A percentile compares a stretch with the other conserved stretches of the same genome.
These are phyloP conservation scores for Drepana arcuata DNA, from an alignment of 1,140 invertebrate genomes.

Conservation along the genomic window DNA sequence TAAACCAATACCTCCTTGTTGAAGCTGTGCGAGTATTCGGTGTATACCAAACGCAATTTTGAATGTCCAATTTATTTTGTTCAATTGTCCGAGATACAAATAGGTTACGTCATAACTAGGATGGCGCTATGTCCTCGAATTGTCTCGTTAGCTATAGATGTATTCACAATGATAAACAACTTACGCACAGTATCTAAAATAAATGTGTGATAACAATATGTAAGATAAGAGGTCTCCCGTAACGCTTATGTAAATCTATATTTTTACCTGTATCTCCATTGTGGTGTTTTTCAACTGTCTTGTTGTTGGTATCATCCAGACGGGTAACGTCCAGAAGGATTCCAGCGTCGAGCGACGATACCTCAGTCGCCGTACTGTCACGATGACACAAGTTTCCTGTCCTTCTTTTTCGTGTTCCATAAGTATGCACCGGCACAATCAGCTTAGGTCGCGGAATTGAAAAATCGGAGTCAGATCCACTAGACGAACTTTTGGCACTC, in stretches of 20 bases:
- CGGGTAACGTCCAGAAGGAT: conserved; percentile 52
- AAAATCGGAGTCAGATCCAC: conserved; percentile 77
- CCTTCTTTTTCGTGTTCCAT: conserved; percentile 81
- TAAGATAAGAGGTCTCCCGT: not conserved
- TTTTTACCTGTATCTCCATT: conserved; percentile 51
- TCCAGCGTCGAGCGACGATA: conserved; percentile 54
- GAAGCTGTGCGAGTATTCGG: too few relatives aligned
- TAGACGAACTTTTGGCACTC: conserved; percentile 64
- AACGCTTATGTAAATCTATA: not conserved
- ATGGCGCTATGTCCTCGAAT: conserved; percentile 19
- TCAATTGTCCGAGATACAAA: too few relatives aligned
- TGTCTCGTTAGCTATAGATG: conserved; percentile 10
- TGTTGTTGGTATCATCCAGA: conserved; percentile 36
- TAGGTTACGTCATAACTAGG: too few relatives aligned
- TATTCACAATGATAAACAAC: conserved; percentile 37
- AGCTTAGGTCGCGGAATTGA: conserved; percentile 86
- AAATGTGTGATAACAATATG: conserved; percentile 16
- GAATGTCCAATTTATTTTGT: too few relatives aligned
- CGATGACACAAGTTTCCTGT: conserved; percentile 80
- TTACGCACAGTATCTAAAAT: conserved; percentile 23
- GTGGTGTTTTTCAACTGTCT: conserved; percentile 26
- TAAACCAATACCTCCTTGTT: too few relatives aligned
- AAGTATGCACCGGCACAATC: conserved; percentile 89
- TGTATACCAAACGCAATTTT: too few relatives aligned
- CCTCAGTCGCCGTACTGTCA: conserved; percentile 56